Base-by-base conservation (phyloP, 2,888 invertebrate genomes). In the Aethes cnicana region DNA sequence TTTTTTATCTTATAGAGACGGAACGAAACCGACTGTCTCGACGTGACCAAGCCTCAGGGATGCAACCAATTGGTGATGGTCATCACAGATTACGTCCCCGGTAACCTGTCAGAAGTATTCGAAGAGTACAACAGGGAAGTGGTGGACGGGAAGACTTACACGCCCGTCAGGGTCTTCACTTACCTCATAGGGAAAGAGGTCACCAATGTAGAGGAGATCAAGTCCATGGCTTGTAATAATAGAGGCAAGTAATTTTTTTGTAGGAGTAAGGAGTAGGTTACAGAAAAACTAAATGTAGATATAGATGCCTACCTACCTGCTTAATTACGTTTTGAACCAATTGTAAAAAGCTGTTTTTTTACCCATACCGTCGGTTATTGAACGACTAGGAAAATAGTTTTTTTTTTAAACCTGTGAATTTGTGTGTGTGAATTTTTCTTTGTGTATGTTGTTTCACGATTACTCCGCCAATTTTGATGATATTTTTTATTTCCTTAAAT, bases 31-130 rank as follows among this genome's bases (percentile, higher is more conserved):
- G 55, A 71, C 4, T 89, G 89, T n/a, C n/a, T n/a, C 59, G 74
- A 80, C 50, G 80, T 86, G 14, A 79, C 74, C 36, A 81, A 77
- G 52, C 72, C 67, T 3, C 90, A 92, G 48, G 91, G 94, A 21
- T 99, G 99, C 75, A 99, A 98, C 84, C 97, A 98, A 81, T 94
- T 97, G 18, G 97, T 99, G 56, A 98, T 99, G 98, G 86, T 99
- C 50, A 94, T 99, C 57, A 98, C 99, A 0, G 99, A 99, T 81
- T 98, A 98, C 35, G 95, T 98, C 2, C 94, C 97, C 0, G 95
- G 95, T 39, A 97, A 96, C 75, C 92, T 96, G 59, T 95, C 96
- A 8, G 95, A 97, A 63, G 92, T 97, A 2, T 97, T 98, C 69
- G 91, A 94, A 56, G 86, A 91, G 59, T 94, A 96, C 81, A 98